Percentiles rank a stretch among this genome's conserved stretches.
These are phyloP conservation scores for Cavia porcellus DNA, from an alignment of 2,113 vertebrate genomes.

Conservation along the genomic window DNA sequence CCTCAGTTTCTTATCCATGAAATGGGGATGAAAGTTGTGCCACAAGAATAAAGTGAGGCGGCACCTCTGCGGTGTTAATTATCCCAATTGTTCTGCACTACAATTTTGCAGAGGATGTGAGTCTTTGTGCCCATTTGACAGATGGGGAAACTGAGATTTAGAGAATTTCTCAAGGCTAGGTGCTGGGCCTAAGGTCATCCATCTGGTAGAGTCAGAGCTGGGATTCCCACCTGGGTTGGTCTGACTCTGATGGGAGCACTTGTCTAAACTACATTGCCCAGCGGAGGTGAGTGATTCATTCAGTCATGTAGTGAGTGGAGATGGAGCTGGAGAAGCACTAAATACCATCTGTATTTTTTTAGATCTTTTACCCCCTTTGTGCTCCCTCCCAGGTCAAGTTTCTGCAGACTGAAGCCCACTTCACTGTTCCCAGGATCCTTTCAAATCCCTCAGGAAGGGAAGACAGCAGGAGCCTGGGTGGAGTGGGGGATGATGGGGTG, in stretches of 20 bases:
- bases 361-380: no score
- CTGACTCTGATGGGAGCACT: background rate
- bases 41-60: background rate
- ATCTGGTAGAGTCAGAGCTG: background rate
- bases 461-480: background rate
- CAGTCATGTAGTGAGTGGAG: background rate
- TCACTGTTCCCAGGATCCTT: background rate
- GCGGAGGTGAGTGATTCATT: background rate
- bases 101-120: background rate
- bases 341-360: background rate
- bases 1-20: background rate
- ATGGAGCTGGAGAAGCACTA: no score
- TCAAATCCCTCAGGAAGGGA: background rate
- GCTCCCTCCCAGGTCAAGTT: background rate
- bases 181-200: background rate
- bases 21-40: background rate
- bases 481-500: background rate
- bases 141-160: background rate
- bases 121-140: background rate
- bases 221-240: background rate
- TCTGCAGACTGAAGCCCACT: background rate
- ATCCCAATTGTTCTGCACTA: background rate
- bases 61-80: background rate
- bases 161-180: background rate
- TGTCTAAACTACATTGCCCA: background rate